A percentile compares a stretch with the other conserved stretches of the same genome.
Evolutionary conservation across 2,797 vertebrate genomes (phyloP).

Genomic region (Heteromormyrus szaboi): DNA sequence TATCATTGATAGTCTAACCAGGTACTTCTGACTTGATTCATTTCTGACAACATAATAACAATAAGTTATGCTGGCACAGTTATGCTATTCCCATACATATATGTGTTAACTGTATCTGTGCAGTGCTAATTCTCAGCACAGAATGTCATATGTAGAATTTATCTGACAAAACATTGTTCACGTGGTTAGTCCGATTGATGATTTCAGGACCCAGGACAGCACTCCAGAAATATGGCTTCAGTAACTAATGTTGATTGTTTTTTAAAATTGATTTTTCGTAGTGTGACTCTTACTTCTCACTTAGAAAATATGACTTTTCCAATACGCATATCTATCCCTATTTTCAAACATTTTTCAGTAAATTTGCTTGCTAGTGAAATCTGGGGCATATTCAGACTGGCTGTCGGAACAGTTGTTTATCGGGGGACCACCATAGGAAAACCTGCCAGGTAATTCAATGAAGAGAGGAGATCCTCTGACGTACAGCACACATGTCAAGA

Average conservation of each 20-base stretch:
- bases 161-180: not conserved
- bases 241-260: not conserved
- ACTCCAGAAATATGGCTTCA: conserved; percentile 1
- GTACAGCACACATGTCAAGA: not conserved
- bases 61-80: not conserved
- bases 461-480: not conserved
- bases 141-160: not conserved
- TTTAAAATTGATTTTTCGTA: conserved; percentile 8
- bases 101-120: not conserved
- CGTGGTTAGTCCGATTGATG: not conserved
- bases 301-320: conserved; percentile 14
- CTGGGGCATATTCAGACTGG: not conserved
- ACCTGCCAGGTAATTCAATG: not conserved
- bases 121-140: not conserved
- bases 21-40: not conserved
- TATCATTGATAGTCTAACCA: not conserved
- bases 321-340: not conserved
- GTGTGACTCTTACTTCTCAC: not conserved
- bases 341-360: not conserved
- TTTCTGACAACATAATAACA: not conserved
- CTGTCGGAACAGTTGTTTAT: not conserved
- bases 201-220: conserved; percentile 44
- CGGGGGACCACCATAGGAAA: not conserved
- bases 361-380: conserved; percentile 14
- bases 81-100: not conserved